These are phyloP conservation scores for Drosophila kepulauana DNA, from an alignment of 1,140 invertebrate genomes.

Conservation along the genomic window DNA sequence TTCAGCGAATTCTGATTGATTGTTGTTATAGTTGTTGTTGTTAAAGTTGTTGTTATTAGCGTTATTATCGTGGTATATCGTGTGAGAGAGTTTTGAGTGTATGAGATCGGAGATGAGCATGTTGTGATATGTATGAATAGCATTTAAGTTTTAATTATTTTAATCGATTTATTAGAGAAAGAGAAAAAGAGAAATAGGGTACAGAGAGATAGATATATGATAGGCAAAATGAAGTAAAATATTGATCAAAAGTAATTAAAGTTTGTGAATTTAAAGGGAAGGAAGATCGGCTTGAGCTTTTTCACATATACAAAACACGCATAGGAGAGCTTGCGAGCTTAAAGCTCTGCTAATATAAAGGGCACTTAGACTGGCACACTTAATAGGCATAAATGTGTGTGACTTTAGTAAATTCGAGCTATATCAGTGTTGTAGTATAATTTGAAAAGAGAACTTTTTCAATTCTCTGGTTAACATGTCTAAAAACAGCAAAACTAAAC, in stretches of 20 bases:
- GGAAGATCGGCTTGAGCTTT: too few species aligned
- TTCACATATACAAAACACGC: not conserved
- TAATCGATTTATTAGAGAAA: slow-evolving; percentile 20
- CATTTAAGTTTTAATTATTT: slow-evolving; percentile 54
- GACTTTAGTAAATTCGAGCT: too few species aligned
- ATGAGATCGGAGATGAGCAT: slow-evolving; percentile 57
- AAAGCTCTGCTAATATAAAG: too few species aligned
- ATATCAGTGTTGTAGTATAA: too few species aligned
- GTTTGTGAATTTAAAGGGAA: too few species aligned
- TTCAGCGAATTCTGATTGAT: slow-evolving; percentile 91
- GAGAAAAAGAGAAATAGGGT: slow-evolving; percentile 17
- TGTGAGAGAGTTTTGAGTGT: slow-evolving; percentile 43
- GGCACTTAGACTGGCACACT: too few species aligned
- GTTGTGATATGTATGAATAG: slow-evolving; percentile 64
- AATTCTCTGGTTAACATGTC: not conserved
- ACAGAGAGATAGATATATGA: slow-evolving; percentile 19
- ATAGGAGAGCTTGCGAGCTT: not conserved
- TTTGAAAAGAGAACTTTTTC: too few species aligned
- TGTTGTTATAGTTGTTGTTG: slow-evolving; percentile 30
- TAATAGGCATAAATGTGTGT: too few species aligned
- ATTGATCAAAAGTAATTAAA: slow-evolving; percentile 8
- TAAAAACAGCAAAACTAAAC: not conserved
- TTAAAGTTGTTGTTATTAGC: slow-evolving; percentile 43
- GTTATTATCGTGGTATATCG: slow-evolving; percentile 39
- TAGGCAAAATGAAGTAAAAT: slow-evolving; percentile 24